A percentile compares a stretch with the other conserved stretches of the same genome.
These are phyloP conservation scores for Aplysina aerophoba DNA, from an alignment of 37 sponge, comb jelly and placozoan genomes.

Conservation along the genomic window DNA sequence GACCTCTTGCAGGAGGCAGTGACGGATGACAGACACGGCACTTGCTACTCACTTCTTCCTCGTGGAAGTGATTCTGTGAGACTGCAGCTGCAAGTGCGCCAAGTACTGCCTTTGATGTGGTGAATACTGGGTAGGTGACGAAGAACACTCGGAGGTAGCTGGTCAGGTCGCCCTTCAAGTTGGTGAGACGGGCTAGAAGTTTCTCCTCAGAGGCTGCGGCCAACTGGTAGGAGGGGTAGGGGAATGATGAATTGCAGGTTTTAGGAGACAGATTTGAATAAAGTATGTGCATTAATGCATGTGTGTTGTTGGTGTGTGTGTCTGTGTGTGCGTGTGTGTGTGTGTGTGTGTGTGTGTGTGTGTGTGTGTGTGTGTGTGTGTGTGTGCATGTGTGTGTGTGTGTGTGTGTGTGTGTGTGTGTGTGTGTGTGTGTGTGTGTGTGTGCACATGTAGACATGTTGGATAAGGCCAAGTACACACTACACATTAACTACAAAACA, in stretches of 20 bases:
- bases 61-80: background rate
- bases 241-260: background rate
- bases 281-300: background rate
- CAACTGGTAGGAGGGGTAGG: conserved; percentile 50
- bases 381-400: background rate
- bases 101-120: conserved; percentile 66
- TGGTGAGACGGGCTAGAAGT: conserved; percentile 74
- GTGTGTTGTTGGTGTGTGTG: conserved; percentile 25
- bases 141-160: conserved; percentile 75
- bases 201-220: conserved; percentile 89
- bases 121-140: conserved; percentile 69
- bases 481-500: no score
- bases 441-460: no score
- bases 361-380: conserved; percentile 34
- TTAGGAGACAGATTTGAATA: background rate
- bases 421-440: conserved; percentile 6
- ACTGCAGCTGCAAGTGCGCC: conserved; percentile 46
- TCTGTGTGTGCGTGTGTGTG: conserved; percentile 2
- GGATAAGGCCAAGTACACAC: no score
- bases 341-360: conserved; percentile 25
- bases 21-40: no score
- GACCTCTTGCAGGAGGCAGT: no score
- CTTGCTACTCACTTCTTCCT: conserved; percentile 6
- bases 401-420: conserved; percentile 30
- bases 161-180: conserved; percentile 46